A percentile compares a stretch with the other conserved stretches of the same genome.
Conservation (phyloP, 1,140 invertebrate genomes). For the Zaprionus ornatus region DNA sequence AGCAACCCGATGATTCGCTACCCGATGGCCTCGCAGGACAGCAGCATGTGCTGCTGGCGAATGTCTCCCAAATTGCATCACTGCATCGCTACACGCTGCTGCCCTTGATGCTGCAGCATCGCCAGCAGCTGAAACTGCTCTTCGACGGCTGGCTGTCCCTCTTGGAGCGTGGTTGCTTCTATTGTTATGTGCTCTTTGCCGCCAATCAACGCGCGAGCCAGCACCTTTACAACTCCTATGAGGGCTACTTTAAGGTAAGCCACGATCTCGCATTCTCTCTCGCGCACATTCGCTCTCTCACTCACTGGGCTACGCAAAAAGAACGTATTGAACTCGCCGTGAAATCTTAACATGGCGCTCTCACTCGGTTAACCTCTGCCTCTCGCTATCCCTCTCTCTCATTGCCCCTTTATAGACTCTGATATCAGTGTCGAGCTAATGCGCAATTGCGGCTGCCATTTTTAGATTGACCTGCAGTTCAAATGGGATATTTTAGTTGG, state of each 20-base stretch:
- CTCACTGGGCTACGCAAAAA: neutral
- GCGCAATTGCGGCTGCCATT: neutral
- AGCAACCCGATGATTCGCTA: neutral
- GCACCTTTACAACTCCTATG: slow-evolving; percentile 15
- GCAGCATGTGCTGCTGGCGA: slow-evolving; percentile 27
- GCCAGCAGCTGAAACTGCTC: slow-evolving; percentile 25
- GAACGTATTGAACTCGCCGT: neutral
- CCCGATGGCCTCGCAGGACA: slow-evolving; percentile 19
- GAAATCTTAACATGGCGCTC: too few relatives aligned
- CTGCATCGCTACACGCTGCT: slow-evolving; percentile 31
- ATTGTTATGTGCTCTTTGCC: slow-evolving; percentile 41
- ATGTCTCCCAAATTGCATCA: slow-evolving; percentile 26
- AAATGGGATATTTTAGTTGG: too few relatives aligned
- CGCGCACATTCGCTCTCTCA: too few relatives aligned
- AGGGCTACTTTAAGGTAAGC: slow-evolving; percentile 42
- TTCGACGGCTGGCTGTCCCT: slow-evolving; percentile 29
- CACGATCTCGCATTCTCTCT: neutral
- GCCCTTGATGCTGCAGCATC: slow-evolving; percentile 41
- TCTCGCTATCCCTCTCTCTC: too few relatives aligned
- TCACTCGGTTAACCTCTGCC: too few relatives aligned
- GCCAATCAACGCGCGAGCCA: slow-evolving; percentile 32
- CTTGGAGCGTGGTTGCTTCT: slow-evolving; percentile 28
- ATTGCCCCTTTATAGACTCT: too few relatives aligned
- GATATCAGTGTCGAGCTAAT: neutral
- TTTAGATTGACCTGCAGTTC: neutral